Percentiles rank a stretch among this genome's conserved stretches.
Evolutionary conservation across 2,113 vertebrate species (phyloP).

Genomic region (Poeciliopsis occidentalis): DNA sequence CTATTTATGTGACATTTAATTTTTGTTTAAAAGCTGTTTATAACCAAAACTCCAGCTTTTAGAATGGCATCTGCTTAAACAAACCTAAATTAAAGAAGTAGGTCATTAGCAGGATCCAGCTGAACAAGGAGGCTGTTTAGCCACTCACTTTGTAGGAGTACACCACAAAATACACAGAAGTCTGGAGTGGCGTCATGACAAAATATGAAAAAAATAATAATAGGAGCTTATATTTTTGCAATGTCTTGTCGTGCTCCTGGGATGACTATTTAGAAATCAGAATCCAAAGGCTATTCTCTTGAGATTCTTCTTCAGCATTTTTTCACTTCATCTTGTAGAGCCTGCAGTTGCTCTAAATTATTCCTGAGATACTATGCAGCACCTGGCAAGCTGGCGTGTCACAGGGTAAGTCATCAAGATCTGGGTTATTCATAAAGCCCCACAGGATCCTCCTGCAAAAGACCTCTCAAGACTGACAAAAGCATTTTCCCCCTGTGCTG

Average conservation of each 20-base stretch:
- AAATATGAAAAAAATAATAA: not conserved
- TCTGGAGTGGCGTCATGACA: not conserved
- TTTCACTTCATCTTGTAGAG: conserved; percentile 9
- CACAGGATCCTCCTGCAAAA: conserved; percentile 19
- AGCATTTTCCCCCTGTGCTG: conserved; percentile 9
- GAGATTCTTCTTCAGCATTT: not conserved
- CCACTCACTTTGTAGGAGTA: too few relatives aligned
- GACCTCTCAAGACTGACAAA: conserved; percentile 12
- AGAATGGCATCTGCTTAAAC: too few relatives aligned
- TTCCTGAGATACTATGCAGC: conserved; percentile 47
- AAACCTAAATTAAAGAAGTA: too few relatives aligned
- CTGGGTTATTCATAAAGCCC: conserved; percentile 62
- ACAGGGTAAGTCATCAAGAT: conserved; percentile 36
- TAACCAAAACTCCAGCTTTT: too few relatives aligned
- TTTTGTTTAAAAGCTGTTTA: too few relatives aligned
- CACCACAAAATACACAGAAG: too few relatives aligned
- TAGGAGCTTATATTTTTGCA: not conserved
- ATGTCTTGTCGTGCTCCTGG: not conserved
- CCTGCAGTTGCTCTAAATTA: conserved; percentile 48
- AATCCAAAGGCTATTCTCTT: not conserved
- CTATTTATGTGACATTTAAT: not conserved
- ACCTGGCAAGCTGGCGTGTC: conserved; percentile 38
- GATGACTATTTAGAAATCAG: conserved; percentile 2
- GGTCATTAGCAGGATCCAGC: too few relatives aligned
- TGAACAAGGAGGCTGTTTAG: too few relatives aligned